phyloP scores from a whole-genome alignment of 2,888 invertebrate species.

The Platycheirus albimanus region DNA sequence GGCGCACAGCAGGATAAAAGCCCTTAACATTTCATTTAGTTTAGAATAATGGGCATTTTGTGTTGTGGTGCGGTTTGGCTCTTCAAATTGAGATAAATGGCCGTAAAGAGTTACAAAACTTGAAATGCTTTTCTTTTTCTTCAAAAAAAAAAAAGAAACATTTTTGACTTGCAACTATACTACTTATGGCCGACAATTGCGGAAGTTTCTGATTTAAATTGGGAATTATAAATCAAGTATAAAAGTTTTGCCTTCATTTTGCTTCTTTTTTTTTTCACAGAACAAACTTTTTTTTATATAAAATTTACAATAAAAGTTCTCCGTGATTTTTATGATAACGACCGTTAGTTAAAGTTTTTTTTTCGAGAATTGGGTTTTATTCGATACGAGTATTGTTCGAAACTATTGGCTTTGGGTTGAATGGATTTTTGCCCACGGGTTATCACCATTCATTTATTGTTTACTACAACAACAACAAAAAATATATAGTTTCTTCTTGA shows the following conservation, averaged over 20 bases:
- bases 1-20: slow-evolving; percentile 11
- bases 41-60: slow-evolving; percentile 51
- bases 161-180: slow-evolving; percentile 18
- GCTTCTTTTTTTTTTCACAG: neutral
- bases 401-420: too few relatives aligned
- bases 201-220: slow-evolving; percentile 52
- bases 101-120: slow-evolving; percentile 5
- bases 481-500: too few relatives aligned
- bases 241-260: slow-evolving; percentile 45
- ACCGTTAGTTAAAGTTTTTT: too few relatives aligned
- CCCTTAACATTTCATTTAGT: slow-evolving; percentile 66
- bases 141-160: too few relatives aligned
- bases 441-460: too few relatives aligned
- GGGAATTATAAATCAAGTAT: slow-evolving; percentile 51
- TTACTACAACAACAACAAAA: too few relatives aligned
- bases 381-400: too few relatives aligned
- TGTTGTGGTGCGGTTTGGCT: slow-evolving; percentile 14
- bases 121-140: slow-evolving; percentile 21
- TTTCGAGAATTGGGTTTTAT: too few relatives aligned
- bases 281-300: neutral
- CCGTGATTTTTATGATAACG: too few relatives aligned
- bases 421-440: too few relatives aligned
- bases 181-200: slow-evolving; percentile 27
- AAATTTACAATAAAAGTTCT: neutral
- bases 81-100: slow-evolving; percentile 50